These are phyloP conservation scores for Scatophagus argus DNA, from an alignment of 2,113 vertebrate species.

Conservation along the genomic window DNA sequence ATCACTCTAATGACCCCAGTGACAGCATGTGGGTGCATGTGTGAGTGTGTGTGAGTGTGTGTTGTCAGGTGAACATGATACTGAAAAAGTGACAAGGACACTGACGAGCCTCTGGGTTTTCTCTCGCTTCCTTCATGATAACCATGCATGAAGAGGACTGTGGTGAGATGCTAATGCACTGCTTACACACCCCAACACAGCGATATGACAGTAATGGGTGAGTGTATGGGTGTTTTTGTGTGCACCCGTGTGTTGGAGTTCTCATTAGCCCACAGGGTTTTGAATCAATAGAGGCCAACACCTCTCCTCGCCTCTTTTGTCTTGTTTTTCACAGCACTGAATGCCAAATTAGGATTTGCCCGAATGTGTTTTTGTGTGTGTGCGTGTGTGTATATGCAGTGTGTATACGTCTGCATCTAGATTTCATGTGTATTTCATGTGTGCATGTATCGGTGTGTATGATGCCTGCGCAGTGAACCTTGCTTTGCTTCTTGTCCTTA, in stretches of 20 bases:
- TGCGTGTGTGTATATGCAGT: not conserved
- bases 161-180: conserved; percentile 19
- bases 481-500: conserved; percentile 46
- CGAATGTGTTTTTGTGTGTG: no score
- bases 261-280: conserved; percentile 70
- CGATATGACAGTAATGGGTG: conserved; percentile 42
- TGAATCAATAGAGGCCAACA: conserved; percentile 67
- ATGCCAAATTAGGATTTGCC: conserved; percentile 67
- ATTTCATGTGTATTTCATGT: conserved; percentile 1
- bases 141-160: conserved; percentile 15
- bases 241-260: conserved; percentile 33
- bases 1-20: conserved; percentile 50
- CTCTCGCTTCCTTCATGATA: conserved; percentile 20
- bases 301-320: conserved; percentile 58
- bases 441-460: conserved; percentile 18
- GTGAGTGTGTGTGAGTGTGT: conserved; percentile 35
- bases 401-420: not conserved
- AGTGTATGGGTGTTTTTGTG: conserved; percentile 40
- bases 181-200: conserved; percentile 19
- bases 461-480: conserved; percentile 41
- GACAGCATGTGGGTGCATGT: conserved; percentile 28
- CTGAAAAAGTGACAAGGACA: conserved; percentile 21
- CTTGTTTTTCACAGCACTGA: conserved; percentile 52
- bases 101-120: conserved; percentile 14
- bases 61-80: not conserved